Evolutionary conservation across 2,797 vertebrate genomes (phyloP).

Genomic region (Micropoecilia bifurca): DNA sequence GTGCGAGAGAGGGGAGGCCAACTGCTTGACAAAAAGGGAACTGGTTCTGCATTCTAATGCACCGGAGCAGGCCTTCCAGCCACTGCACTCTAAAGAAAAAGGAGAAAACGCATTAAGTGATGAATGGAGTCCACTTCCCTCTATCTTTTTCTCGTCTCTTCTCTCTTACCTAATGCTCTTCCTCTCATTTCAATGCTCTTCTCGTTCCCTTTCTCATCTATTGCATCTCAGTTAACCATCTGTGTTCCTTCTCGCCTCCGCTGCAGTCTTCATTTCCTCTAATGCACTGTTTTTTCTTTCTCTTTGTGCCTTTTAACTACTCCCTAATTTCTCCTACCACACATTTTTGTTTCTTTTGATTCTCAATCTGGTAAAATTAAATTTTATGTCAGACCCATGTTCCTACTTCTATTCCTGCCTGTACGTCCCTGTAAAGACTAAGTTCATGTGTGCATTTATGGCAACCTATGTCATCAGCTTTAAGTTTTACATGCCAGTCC

Average conservation of each 20-base stretch:
- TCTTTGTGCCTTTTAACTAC: background rate
- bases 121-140: slow-evolving; percentile 21
- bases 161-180: slow-evolving; percentile 7
- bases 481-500: background rate
- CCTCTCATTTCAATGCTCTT: slow-evolving; percentile 31
- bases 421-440: background rate
- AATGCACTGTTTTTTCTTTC: background rate
- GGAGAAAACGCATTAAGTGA: slow-evolving; percentile 21
- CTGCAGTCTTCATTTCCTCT: background rate
- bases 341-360: background rate
- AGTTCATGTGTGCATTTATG: background rate
- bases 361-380: background rate
- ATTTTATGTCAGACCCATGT: background rate
- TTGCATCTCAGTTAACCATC: slow-evolving; percentile 25
- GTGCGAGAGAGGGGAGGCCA: slow-evolving; percentile 34
- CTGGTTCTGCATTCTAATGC: slow-evolving; percentile 56
- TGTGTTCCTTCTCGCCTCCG: background rate
- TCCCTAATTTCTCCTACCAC: background rate
- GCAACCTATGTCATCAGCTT: background rate
- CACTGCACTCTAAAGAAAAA: slow-evolving; percentile 16
- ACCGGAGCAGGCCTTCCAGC: slow-evolving; percentile 43
- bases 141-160: background rate
- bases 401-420: background rate
- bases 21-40: slow-evolving; percentile 35
- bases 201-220: background rate